Conservation (phyloP, 2,113 vertebrate species). For the Thinocorus orbignyianus region DNA sequence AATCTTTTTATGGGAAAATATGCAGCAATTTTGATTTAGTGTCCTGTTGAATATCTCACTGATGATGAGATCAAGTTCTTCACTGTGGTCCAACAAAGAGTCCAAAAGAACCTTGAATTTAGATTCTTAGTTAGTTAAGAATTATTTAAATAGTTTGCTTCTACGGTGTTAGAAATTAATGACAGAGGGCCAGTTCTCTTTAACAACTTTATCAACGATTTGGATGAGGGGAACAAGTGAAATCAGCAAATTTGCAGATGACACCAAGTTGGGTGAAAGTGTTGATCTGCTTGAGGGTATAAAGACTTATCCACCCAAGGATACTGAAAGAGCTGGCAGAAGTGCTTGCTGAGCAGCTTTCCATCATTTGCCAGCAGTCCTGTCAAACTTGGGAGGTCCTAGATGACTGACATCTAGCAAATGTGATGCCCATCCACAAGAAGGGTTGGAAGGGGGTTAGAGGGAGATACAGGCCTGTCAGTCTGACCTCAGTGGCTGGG, state of each 20-base stretch:
- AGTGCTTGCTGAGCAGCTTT: no score
- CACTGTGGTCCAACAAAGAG: background rate
- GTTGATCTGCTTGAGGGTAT: background rate
- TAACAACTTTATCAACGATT: background rate
- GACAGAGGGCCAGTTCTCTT: rapidly evolving
- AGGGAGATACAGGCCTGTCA: no score
- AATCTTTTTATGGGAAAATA: background rate
- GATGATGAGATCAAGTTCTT: background rate
- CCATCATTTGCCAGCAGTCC: no score
- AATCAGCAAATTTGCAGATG: rapidly evolving
- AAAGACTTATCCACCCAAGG: background rate
- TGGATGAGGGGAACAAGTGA: rapidly evolving
- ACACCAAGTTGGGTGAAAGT: rapidly evolving
- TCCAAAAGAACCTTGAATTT: background rate
- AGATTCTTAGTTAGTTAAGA: background rate
- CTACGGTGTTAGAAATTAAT: background rate
- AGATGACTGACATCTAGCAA: no score
- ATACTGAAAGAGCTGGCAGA: no score
- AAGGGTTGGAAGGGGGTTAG: no score
- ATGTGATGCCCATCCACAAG: no score
- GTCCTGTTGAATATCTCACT: background rate
- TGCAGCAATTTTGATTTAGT: background rate
- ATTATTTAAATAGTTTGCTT: background rate
- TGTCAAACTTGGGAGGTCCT: no score
- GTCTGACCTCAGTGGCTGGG: no score